Base-by-base conservation (phyloP, 2,113 vertebrate species). In the Misgurnus anguillicaudatus region DNA sequence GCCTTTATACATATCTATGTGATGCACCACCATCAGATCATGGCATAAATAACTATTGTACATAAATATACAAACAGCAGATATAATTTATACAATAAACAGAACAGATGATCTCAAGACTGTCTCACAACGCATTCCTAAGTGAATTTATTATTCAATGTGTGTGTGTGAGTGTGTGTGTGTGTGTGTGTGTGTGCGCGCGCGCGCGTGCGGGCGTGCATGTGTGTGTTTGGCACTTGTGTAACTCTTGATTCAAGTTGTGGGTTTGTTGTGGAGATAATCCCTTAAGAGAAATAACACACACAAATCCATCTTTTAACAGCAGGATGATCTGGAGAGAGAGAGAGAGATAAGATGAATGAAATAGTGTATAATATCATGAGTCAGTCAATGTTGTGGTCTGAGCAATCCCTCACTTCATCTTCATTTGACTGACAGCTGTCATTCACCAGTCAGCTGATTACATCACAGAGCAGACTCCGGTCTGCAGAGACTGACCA, bases 391-490 rank as follows among this genome's bases (percentile, higher is more conserved):
- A 45, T 45, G 42, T 45, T 45, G 7, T 45, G 42, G 7, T 8
- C 10, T 45, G 42, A 41, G 3, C 6, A 17, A 3, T 55, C 5
- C 55, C 61, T 51, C 77, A 63, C 77, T 39, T 78, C 19, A 62
- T 19, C 77, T 55, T 78, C 19, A 62, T 19, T 17, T 70, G 55
- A 61, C 31, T 63, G 67, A 60, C 77, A 62, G 67, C 65, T 78
- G 65, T 78, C 53, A 78, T 6, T 69, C 76, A 69, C 24, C 24
- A 39, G n/a, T 45, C 79, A 83, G 17, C n/a, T 14, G 6, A 57
- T 98, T 93, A 98, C 97, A 98, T 97, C 58, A 97, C 47, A 80
- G 94, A 92, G 85, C 97, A 98, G 24, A 97, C 95, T 67, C 95
- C 94, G 5, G 96, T 95, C 86, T 95, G 95, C 42, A 94, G 87